Percentiles rank a stretch among this genome's conserved stretches.
Conservation (phyloP, 1,140 invertebrate species). For the Saccostrea glomerata region DNA sequence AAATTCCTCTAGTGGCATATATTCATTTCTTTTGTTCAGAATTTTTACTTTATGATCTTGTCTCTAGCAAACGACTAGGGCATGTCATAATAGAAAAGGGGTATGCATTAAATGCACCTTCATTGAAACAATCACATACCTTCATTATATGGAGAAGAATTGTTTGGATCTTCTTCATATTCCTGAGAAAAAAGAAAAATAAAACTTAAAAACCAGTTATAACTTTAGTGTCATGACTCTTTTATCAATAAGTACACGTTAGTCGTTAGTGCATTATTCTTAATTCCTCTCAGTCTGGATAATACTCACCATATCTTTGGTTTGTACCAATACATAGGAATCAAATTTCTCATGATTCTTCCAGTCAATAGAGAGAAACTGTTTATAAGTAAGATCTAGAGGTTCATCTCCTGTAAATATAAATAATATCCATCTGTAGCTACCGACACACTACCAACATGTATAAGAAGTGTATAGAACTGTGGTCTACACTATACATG, state of each 20-base stretch:
- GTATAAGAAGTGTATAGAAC: too few species aligned
- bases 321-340: slow-evolving; percentile 76
- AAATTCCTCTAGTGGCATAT: too few species aligned
- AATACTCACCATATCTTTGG: slow-evolving; percentile 75
- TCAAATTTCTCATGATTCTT: slow-evolving; percentile 78
- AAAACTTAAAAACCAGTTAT: background rate
- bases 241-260: too few species aligned
- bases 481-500: too few species aligned
- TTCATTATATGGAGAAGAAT: slow-evolving; percentile 8
- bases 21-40: too few species aligned
- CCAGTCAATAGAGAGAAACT: slow-evolving; percentile 80
- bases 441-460: too few species aligned
- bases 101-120: background rate
- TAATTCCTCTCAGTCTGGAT: too few species aligned
- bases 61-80: too few species aligned
- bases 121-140: background rate
- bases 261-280: too few species aligned
- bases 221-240: background rate
- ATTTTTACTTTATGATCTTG: too few species aligned
- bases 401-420: slow-evolving; percentile 74
- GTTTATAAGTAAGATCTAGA: slow-evolving; percentile 73
- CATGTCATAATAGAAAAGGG: too few species aligned
- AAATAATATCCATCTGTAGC: background rate
- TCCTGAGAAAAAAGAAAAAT: background rate
- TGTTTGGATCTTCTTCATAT: background rate